Evolutionary conservation across 2,113 vertebrate genomes (phyloP).

Genomic region (Leucoraja erinaceus): DNA sequence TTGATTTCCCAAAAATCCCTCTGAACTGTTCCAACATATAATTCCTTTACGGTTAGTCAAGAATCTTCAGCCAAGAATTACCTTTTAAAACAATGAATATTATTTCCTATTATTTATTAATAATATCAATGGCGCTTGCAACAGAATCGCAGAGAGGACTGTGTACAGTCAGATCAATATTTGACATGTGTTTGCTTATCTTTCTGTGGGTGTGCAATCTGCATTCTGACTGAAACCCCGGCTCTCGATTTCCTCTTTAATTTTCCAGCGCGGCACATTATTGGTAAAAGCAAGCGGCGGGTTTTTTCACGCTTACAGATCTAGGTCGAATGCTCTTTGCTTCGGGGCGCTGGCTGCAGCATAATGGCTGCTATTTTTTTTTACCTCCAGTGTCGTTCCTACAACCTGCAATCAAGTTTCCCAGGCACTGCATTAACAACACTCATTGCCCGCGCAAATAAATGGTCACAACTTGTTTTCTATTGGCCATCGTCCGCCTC

Average conservation of each 20-base stretch:
- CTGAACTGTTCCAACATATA: conserved; percentile 9
- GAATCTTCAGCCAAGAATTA: neutral
- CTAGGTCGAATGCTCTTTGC: conserved; percentile 1
- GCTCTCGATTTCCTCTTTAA: neutral
- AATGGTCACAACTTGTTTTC: conserved; percentile 36
- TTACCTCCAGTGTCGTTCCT: neutral
- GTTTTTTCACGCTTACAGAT: conserved; percentile 12
- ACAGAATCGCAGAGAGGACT: too few relatives aligned
- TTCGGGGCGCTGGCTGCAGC: conserved; percentile 16
- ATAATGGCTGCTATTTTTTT: conserved; percentile 30
- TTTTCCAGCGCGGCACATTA: neutral
- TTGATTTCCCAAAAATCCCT: neutral
- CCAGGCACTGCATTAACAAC: conserved; percentile 39
- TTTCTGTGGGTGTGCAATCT: neutral
- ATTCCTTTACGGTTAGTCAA: neutral
- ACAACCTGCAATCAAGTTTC: conserved; percentile 25
- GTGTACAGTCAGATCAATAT: neutral
- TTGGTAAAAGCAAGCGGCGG: neutral
- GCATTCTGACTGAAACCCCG: neutral
- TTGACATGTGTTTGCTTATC: neutral
- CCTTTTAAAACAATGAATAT: conserved; percentile 29
- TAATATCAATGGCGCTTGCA: conserved; percentile 6
- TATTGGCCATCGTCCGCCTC: conserved; percentile 23
- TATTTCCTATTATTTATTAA: conserved; percentile 32
- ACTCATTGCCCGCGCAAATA: conserved; percentile 34